phyloP scores from a whole-genome alignment of 2,888 invertebrate species.

The Hemicrepidius hirtus region DNA sequence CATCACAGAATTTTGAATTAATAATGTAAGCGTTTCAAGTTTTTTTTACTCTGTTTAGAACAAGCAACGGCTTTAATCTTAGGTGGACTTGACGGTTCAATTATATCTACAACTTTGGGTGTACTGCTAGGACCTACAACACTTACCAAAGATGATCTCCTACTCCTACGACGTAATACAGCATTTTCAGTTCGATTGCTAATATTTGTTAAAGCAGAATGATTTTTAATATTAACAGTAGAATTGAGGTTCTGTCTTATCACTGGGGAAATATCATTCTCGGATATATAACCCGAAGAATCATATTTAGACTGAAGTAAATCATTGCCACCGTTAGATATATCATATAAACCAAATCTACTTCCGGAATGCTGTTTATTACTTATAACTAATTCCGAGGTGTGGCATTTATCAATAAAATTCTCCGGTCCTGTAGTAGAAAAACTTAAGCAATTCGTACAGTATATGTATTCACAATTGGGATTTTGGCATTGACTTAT shows the following conservation, averaged over 20 bases:
- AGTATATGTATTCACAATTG: conserved; percentile 67
- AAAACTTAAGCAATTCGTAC: conserved; percentile 65
- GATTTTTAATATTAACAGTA: conserved; percentile 4
- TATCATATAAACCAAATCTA: conserved; percentile 37
- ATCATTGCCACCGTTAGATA: conserved; percentile 35
- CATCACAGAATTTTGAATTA: conserved; percentile 26
- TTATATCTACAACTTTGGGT: conserved; percentile 44
- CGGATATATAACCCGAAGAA: conserved; percentile 49
- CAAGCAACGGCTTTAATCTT: conserved; percentile 62
- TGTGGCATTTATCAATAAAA: conserved; percentile 66
- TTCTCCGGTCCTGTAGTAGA: conserved; percentile 65
- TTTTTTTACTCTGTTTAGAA: conserved; percentile 67
- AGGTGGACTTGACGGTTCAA: conserved; percentile 65
- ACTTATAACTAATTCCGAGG: conserved; percentile 54
- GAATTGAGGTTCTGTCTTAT: conserved; percentile 27
- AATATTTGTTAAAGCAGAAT: not conserved
- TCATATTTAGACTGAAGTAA: conserved; percentile 31
- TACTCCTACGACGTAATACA: conserved; percentile 27
- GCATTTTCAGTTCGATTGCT: conserved; percentile 23
- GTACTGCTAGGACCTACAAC: conserved; percentile 53
- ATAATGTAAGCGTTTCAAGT: conserved; percentile 63
- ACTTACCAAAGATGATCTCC: conserved; percentile 49
- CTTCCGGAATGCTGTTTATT: conserved; percentile 8
- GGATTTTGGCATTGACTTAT: conserved; percentile 66
- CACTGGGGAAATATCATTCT: conserved; percentile 30